Evolutionary conservation across 2,113 vertebrate species (phyloP).

Genomic region (Lethenteron camtschaticum): DNA sequence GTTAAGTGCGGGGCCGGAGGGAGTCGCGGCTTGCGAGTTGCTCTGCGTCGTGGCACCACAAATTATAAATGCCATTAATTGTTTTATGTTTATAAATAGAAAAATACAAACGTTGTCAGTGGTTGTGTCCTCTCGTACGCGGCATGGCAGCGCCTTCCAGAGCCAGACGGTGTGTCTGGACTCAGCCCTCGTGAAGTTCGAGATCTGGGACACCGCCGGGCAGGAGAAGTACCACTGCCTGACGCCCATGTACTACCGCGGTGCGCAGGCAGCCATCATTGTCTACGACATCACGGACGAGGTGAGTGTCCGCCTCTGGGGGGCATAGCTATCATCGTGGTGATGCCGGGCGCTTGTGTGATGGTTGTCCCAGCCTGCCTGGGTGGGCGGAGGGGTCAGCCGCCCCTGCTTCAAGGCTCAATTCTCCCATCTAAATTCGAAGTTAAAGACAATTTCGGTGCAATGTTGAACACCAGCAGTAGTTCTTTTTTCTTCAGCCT

Average conservation of each 20-base stretch:
- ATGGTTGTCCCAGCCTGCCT: not conserved
- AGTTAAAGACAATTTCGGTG: not conserved
- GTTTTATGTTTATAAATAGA: not conserved
- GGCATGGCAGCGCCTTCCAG: not conserved
- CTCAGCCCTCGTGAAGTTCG: not conserved
- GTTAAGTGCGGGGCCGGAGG: no score
- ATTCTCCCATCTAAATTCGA: not conserved
- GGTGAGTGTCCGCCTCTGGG: not conserved
- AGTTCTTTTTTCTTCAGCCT: not conserved
- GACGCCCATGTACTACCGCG: conserved; percentile 3
- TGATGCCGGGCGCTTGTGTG: not conserved
- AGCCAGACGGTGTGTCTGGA: not conserved
- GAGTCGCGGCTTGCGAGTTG: no score
- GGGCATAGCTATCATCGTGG: not conserved
- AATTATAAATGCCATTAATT: not conserved
- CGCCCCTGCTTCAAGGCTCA: not conserved
- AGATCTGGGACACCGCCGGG: conserved; percentile 2
- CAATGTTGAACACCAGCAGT: not conserved
- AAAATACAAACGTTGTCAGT: not conserved
- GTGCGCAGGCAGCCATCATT: conserved; percentile 2
- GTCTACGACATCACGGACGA: conserved; percentile 1
- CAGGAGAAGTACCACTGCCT: conserved; percentile 4
- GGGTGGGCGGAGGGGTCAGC: not conserved
- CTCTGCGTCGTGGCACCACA: not conserved
- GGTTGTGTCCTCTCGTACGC: not conserved